phyloP scores from a whole-genome alignment of 2,113 vertebrate species.

The Chamaea fasciata region DNA sequence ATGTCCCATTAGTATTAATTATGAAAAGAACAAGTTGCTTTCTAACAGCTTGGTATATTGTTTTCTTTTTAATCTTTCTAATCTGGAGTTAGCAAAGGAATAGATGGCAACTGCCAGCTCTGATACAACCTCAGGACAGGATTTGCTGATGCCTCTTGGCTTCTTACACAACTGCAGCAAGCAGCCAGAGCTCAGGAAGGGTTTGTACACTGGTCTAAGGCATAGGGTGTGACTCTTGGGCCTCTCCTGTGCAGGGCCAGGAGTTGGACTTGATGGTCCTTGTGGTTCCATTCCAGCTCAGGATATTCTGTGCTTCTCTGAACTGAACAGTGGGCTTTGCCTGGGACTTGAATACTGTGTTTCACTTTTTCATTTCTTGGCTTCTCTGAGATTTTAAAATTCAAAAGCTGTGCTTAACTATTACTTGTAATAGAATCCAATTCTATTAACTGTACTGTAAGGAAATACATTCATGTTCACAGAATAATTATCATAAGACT shows the following conservation, averaged over 20 bases:
- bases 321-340: neutral
- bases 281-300: neutral
- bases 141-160: neutral
- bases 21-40: neutral
- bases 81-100: neutral
- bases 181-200: neutral
- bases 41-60: neutral
- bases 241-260: neutral
- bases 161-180: neutral
- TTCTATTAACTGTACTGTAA: neutral
- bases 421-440: neutral
- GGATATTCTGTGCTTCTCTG: neutral
- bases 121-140: neutral
- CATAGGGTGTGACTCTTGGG: neutral
- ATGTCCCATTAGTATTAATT: neutral
- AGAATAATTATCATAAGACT: neutral
- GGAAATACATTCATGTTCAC: neutral
- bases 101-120: neutral
- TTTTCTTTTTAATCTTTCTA: neutral
- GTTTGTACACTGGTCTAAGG: too few species aligned
- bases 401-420: neutral
- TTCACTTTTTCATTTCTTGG: neutral
- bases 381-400: neutral
- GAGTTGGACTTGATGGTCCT: neutral
- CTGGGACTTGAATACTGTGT: neutral